These are phyloP conservation scores for Epistrophella euchroma DNA, from an alignment of 2,888 invertebrate species.

Conservation along the genomic window DNA sequence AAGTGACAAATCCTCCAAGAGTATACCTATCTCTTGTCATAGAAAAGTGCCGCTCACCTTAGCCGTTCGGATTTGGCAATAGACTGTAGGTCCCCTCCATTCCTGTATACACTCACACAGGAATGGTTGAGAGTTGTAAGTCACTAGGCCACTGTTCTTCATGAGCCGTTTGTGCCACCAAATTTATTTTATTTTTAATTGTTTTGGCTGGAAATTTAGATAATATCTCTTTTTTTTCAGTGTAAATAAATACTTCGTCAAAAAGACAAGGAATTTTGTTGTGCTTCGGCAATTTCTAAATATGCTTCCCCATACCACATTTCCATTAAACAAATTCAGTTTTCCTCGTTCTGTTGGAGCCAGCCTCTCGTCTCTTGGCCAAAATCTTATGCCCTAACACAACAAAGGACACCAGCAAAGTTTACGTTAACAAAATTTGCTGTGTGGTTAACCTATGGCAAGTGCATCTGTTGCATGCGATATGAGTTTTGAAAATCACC, in stretches of 20 bases:
- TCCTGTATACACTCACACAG: too few species aligned
- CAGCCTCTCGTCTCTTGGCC: constrained; percentile 18
- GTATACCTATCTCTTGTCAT: too few species aligned
- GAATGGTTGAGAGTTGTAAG: too few species aligned
- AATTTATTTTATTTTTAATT: too few species aligned
- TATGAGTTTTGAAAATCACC: constrained; percentile 67
- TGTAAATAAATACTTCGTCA: constrained; percentile 42
- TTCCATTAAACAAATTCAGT: constrained; percentile 71
- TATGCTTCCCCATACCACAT: constrained; percentile 61
- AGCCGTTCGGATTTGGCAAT: too few species aligned
- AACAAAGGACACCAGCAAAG: constrained; percentile 72
- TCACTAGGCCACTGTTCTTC: too few species aligned
- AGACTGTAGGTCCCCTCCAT: too few species aligned
- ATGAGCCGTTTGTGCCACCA: too few species aligned
- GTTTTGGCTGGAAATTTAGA: not conserved
- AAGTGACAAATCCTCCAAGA: too few species aligned
- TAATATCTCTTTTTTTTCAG: not conserved
- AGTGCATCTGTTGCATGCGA: constrained; percentile 76
- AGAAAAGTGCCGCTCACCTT: too few species aligned
- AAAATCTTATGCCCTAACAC: constrained; percentile 65
- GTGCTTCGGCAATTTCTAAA: constrained; percentile 54
- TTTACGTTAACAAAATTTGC: constrained; percentile 76
- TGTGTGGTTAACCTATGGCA: constrained; percentile 75
- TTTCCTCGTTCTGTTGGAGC: constrained; percentile 13
- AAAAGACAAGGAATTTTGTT: constrained; percentile 51